Evolutionary conservation across 1,140 invertebrate species (phyloP).

Genomic region (Drosophila repleta): DNA sequence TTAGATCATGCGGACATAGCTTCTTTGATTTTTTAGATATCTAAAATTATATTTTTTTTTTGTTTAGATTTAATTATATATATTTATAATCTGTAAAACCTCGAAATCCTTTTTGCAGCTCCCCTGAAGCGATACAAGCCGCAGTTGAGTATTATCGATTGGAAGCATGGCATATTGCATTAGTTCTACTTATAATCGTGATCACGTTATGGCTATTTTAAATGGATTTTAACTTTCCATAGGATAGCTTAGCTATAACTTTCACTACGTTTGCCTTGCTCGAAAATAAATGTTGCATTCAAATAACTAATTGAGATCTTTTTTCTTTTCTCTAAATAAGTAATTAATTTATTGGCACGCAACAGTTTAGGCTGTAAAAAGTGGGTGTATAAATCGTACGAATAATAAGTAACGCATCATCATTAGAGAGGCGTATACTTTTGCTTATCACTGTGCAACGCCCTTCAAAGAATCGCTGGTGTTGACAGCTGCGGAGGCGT

Average conservation of each 20-base stretch:
- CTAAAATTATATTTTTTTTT: neutral
- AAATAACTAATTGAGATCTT: conserved; percentile 55
- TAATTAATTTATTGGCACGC: conserved; percentile 41
- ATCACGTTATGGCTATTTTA: conserved; percentile 10
- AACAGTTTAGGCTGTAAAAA: conserved; percentile 44
- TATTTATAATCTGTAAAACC: neutral
- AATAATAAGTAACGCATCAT: conserved; percentile 16
- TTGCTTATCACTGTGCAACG: conserved; percentile 48
- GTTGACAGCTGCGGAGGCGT: conserved; percentile 2
- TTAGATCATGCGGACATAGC: no score
- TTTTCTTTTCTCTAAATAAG: neutral
- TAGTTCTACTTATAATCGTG: conserved; percentile 35
- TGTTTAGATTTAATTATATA: neutral
- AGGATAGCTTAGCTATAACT: conserved; percentile 33
- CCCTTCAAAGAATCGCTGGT: conserved; percentile 54
- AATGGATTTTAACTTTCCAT: conserved; percentile 4
- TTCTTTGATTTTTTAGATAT: no score
- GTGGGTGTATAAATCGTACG: conserved; percentile 54
- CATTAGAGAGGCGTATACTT: conserved; percentile 54
- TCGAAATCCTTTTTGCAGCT: conserved; percentile 48
- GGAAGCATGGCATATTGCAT: conserved; percentile 70
- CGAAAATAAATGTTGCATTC: conserved; percentile 69
- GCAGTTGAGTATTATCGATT: conserved; percentile 73
- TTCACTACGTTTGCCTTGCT: conserved; percentile 49
- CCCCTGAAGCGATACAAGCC: conserved; percentile 81